phyloP scores from a whole-genome alignment of 37 sponge, comb jelly and placozoan genomes.

The Halichondria panicea region DNA sequence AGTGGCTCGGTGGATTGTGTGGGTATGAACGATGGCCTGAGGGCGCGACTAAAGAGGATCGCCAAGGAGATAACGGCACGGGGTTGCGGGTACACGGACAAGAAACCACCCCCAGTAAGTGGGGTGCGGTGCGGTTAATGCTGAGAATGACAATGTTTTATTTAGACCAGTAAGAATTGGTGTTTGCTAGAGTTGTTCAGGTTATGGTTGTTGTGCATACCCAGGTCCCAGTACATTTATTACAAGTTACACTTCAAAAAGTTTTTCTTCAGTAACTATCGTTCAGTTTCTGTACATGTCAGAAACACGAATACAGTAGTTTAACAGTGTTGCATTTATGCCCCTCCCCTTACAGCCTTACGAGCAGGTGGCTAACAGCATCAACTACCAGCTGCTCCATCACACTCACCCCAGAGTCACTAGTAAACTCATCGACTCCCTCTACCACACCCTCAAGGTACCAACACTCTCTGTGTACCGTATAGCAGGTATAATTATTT shows the following conservation, averaged over 20 bases:
- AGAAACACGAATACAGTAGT: too few relatives aligned
- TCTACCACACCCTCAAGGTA: conserved; percentile 63
- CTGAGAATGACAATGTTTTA: neutral
- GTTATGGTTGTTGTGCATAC: neutral
- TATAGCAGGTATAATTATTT: too few relatives aligned
- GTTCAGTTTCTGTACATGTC: conserved; percentile 3
- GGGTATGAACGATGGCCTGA: neutral
- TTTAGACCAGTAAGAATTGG: neutral
- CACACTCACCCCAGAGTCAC: conserved; percentile 24
- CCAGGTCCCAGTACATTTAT: neutral
- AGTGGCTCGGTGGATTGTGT: conserved; percentile 4
- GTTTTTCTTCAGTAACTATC: neutral
- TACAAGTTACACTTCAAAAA: neutral
- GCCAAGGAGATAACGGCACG: conserved; percentile 17
- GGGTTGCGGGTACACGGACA: neutral
- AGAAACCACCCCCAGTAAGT: conserved; percentile 41
- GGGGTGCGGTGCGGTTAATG: neutral
- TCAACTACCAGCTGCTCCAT: conserved; percentile 63
- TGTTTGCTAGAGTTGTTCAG: neutral
- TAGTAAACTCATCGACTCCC: conserved; percentile 23
- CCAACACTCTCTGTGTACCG: neutral
- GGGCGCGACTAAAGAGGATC: conserved; percentile 29
- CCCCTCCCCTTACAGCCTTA: conserved; percentile 25
- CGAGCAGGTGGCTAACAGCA: conserved; percentile 64
- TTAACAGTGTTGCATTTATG: neutral